Evolutionary conservation across 2,113 vertebrate genomes (phyloP).

Genomic region (Ictidomys tridecemlineatus): DNA sequence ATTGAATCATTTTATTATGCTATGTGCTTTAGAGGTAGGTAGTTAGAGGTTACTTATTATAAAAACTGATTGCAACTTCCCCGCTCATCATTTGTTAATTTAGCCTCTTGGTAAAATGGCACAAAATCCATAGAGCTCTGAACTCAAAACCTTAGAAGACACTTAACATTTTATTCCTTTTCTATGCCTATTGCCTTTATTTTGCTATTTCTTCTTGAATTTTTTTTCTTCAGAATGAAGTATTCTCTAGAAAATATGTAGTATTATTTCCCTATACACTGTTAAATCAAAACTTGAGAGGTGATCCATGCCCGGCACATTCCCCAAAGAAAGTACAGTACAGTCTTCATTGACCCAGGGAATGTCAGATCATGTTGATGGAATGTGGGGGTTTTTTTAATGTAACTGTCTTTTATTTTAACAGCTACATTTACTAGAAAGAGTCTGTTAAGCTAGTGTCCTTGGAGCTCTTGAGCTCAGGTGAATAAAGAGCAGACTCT

Average conservation of each 20-base stretch:
- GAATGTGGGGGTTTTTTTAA: conserved; percentile 33
- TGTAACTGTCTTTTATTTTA: conserved; percentile 73
- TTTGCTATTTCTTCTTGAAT: neutral
- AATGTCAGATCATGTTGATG: conserved; percentile 55
- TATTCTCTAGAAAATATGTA: conserved; percentile 54
- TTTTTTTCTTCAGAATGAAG: conserved; percentile 42
- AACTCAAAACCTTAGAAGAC: neutral
- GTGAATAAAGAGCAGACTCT: conserved; percentile 13
- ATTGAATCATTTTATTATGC: conserved; percentile 47
- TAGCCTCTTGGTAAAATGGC: neutral
- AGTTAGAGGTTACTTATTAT: neutral
- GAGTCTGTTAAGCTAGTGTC: conserved; percentile 75
- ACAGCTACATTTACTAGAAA: conserved; percentile 65
- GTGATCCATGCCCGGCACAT: fast-evolving
- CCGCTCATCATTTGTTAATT: neutral
- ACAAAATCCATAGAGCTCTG: neutral
- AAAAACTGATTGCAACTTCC: conserved; percentile 11
- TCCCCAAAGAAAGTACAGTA: neutral
- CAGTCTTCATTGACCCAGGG: conserved; percentile 42
- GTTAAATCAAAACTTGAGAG: conserved; percentile 66
- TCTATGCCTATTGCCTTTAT: neutral
- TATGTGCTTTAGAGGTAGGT: neutral
- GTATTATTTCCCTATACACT: neutral
- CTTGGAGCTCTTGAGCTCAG: conserved; percentile 50
- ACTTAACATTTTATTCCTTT: neutral